Percentiles rank a stretch among this genome's conserved stretches.
Conservation (phyloP, 2,888 invertebrate species). For the Branchipolynoe longqiensis region DNA sequence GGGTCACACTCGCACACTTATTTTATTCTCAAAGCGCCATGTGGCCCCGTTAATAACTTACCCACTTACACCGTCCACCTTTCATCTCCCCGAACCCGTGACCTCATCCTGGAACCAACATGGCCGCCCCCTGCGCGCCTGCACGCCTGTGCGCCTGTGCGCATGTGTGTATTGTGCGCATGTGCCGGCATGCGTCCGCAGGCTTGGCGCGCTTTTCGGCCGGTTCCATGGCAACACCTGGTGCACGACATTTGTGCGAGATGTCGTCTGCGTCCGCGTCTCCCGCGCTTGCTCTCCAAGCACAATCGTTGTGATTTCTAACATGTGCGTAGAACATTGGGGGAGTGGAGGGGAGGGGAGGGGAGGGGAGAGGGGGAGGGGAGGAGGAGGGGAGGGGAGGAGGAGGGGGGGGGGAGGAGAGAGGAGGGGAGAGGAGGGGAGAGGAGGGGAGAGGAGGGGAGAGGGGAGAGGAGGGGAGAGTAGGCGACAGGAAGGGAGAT, state of each 20-base stretch:
- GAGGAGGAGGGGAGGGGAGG: too few relatives aligned
- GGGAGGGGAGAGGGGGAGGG: too few relatives aligned
- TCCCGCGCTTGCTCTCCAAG: too few relatives aligned
- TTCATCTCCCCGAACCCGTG: conserved; percentile 21
- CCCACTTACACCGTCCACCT: not conserved
- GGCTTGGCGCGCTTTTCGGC: conserved; percentile 16
- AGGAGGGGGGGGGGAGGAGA: too few relatives aligned
- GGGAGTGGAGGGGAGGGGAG: too few relatives aligned
- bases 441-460: too few relatives aligned
- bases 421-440: too few relatives aligned
- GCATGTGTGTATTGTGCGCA: not conserved
- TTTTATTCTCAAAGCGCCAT: conserved; percentile 10
- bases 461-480: too few relatives aligned
- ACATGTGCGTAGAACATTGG: too few relatives aligned
- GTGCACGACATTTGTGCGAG: conserved; percentile 9
- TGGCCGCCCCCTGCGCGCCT: not conserved
- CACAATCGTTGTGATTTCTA: too few relatives aligned
- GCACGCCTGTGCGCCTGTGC: too few relatives aligned
- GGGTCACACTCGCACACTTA: conserved; percentile 15
- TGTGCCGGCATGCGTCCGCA: not conserved
- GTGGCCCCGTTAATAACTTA: conserved; percentile 27
- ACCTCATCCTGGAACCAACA: conserved; percentile 7
- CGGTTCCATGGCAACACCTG: not conserved
- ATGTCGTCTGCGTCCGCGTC: conserved; percentile 33
- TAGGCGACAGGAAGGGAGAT: too few relatives aligned